These are phyloP conservation scores for Cichladusa arquata DNA, from an alignment of 2,113 vertebrate genomes.

Conservation along the genomic window DNA sequence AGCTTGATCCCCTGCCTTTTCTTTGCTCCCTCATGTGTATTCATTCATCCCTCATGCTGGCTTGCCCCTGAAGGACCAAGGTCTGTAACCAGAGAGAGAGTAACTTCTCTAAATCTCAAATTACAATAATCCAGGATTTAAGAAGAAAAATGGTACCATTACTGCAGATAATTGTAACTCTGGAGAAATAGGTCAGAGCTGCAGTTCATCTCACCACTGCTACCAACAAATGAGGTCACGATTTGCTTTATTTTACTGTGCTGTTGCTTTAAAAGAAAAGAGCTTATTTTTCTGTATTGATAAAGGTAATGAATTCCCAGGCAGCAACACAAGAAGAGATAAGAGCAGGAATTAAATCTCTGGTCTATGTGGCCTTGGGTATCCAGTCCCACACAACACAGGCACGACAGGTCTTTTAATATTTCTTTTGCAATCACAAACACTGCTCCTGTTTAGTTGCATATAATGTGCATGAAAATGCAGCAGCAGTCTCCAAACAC, in stretches of 20 bases:
- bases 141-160: slow-evolving; percentile 33
- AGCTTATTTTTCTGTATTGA: neutral
- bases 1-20: neutral
- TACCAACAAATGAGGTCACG: neutral
- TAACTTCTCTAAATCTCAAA: slow-evolving; percentile 6
- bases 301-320: neutral
- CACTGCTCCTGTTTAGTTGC: neutral
- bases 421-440: neutral
- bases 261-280: neutral
- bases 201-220: neutral
- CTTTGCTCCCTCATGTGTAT: neutral
- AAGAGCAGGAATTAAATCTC: neutral
- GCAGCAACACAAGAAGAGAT: neutral
- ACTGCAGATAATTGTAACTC: slow-evolving; percentile 3
- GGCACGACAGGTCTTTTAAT: neutral
- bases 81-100: neutral
- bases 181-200: slow-evolving; percentile 13
- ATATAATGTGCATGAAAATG: neutral
- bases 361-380: neutral
- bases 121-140: slow-evolving; percentile 8
- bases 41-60: neutral
- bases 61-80: neutral
- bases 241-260: neutral
- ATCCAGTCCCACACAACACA: neutral
- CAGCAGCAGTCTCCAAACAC: neutral